Base-by-base conservation (phyloP, 2,113 vertebrate genomes). In the Felis chaus region DNA sequence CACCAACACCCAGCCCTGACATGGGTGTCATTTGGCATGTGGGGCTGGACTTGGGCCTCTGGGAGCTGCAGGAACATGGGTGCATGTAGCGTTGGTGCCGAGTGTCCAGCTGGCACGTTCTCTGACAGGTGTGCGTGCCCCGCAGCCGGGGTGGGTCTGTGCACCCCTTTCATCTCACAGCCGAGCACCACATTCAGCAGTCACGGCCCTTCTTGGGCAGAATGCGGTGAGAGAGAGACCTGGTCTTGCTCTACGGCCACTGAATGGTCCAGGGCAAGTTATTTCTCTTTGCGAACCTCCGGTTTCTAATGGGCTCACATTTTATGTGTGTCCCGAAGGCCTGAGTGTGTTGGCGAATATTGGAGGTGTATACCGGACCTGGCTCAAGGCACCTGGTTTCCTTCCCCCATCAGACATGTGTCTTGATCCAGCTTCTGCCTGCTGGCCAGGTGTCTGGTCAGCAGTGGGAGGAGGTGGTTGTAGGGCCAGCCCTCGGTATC, bases 161-260 rank as follows among this genome's bases (percentile, higher is more conserved):
- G 1, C 21, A 23, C 23, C 25, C 39, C 29, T 66, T 3, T 18
- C 3, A 14, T 1, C 25, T 18, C 69, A 71, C 69, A 39, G 68
- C 55, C 61, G 68, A 55, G 19, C n/a, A 8, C 25, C 0, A 5
- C 9, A 0, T 2, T 27, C 0, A 0, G 66, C 2, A 23, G 25
- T 12, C 36, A 66, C 21, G 23, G 50, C 2, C 11, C 36, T 33
- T 76, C n/a, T 50, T 15, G 48, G 66, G 2, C 45, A 63, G 74
- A 57, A 66, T 7, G 25, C 3, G 2, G 29, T 13, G 33, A 50
- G 11, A 87, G 16, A 39, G 89, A 91, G 39, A 84, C 33, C 15
- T 5, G 23, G 73, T 53, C n/a, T 29, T 68, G 61, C 9, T 39
- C 36, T 63, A 4, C 3, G 5, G 1, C 16, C 39, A 23, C 41